Percentiles rank a stretch among this genome's conserved stretches.
Evolutionary conservation across 2,113 vertebrate genomes (phyloP).

Genomic region (Crotalus helleri): DNA sequence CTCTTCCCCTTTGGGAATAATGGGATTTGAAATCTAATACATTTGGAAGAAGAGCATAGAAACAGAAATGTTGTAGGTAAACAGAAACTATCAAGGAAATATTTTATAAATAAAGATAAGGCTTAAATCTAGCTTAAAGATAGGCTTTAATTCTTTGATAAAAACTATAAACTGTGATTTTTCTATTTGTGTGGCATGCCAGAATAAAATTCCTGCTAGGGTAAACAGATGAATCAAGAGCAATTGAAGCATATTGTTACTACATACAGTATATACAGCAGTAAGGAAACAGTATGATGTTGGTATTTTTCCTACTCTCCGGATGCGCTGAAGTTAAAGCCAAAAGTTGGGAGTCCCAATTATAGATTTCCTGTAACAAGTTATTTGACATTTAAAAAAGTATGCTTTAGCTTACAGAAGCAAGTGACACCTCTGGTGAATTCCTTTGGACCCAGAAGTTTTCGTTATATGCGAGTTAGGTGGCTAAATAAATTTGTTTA

Average conservation of each 20-base stretch:
- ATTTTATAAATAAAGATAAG: neutral
- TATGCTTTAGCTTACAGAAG: neutral
- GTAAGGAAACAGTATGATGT: neutral
- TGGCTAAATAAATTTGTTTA: neutral
- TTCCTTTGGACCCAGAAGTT: neutral
- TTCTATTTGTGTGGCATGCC: constrained; percentile 35
- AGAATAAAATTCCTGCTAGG: constrained; percentile 25
- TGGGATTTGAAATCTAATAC: neutral
- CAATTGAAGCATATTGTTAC: constrained; percentile 24
- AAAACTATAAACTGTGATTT: constrained; percentile 29
- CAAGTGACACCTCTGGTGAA: neutral
- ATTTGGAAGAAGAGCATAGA: neutral
- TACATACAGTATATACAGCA: neutral
- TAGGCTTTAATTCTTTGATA: constrained; percentile 23
- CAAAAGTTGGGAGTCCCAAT: neutral
- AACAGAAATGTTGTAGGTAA: neutral
- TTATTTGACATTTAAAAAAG: neutral
- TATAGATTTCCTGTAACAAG: neutral
- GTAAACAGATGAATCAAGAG: constrained; percentile 38
- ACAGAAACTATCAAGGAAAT: neutral
- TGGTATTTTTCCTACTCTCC: neutral
- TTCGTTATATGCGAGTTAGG: neutral
- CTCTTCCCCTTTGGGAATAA: neutral
- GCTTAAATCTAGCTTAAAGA: neutral
- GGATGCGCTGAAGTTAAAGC: neutral